Percentiles rank a stretch among this genome's conserved stretches.
Conservation (phyloP, 2,113 vertebrate species). For the Xiphias gladius region DNA sequence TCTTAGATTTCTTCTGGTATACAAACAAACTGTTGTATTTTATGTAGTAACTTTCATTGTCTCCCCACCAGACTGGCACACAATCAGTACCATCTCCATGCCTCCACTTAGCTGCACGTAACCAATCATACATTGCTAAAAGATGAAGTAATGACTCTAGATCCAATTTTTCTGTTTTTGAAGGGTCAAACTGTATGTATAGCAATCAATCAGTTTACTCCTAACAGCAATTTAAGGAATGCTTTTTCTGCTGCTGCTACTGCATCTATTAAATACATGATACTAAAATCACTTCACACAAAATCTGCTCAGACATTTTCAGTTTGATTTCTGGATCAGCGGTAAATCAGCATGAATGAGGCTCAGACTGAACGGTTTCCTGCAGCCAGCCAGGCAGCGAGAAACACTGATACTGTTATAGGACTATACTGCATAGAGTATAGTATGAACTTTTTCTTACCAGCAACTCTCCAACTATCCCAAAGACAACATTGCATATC, state of each 20-base stretch:
- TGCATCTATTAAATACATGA: not conserved
- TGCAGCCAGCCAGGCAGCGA: not conserved
- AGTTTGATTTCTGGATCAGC: conserved; percentile 20
- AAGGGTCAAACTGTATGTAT: conserved; percentile 1
- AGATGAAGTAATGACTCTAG: not conserved
- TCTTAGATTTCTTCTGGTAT: not conserved
- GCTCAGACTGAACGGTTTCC: not conserved
- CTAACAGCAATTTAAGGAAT: not conserved
- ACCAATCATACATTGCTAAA: conserved; percentile 16
- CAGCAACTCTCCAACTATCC: conserved; percentile 58
- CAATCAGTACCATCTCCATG: conserved; percentile 37
- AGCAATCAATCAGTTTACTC: not conserved
- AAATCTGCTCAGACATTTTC: not conserved
- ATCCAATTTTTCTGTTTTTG: conserved; percentile 19
- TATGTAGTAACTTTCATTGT: not conserved
- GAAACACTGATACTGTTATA: not conserved
- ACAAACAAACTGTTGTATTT: conserved; percentile 6
- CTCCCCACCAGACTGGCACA: conserved; percentile 7
- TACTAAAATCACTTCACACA: not conserved
- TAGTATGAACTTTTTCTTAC: conserved; percentile 63
- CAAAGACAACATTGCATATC: conserved; percentile 66
- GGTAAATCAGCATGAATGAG: not conserved
- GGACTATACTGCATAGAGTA: not conserved
- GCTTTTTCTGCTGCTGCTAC: not conserved
- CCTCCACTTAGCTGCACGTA: conserved; percentile 18